Conservation (phyloP, 2,797 vertebrate genomes). For the Lepilemur ruficaudatus region DNA sequence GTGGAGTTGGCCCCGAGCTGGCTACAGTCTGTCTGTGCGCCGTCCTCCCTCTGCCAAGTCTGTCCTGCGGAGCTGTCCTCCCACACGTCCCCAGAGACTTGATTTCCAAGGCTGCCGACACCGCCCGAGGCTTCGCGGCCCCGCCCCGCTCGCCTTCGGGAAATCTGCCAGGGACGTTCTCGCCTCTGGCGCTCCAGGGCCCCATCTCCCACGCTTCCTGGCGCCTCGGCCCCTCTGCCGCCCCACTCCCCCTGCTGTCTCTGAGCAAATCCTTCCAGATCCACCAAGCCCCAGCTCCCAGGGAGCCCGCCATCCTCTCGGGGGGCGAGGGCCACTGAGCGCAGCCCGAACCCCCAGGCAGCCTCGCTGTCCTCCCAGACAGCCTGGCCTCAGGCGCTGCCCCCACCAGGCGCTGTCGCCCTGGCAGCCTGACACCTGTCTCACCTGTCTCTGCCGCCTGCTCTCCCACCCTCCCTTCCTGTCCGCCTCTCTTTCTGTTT, state of each 20-base stretch:
- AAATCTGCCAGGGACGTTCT: not conserved
- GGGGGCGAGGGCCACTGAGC: fast-evolving
- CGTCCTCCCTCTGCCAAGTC: not conserved
- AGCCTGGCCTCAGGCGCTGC: not conserved
- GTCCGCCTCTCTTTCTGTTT: not conserved
- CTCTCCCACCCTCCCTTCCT: not conserved
- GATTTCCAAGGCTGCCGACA: not conserved
- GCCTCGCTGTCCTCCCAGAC: not conserved
- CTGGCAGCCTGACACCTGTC: not conserved
- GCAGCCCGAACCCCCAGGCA: too few species aligned
- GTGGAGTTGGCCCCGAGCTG: not conserved
- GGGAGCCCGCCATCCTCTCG: not conserved
- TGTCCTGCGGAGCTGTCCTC: conserved; percentile 21
- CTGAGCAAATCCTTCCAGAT: not conserved
- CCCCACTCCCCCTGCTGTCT: not conserved
- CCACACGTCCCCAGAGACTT: not conserved
- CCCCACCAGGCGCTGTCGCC: not conserved
- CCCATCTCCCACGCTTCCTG: fast-evolving
- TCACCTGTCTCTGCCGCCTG: not conserved
- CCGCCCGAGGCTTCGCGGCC: not conserved
- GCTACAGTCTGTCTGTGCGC: not conserved
- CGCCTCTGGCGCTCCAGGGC: not conserved
- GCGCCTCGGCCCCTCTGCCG: not conserved
- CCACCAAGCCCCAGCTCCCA: not conserved
- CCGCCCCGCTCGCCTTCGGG: not conserved